phyloP scores from a whole-genome alignment of 2,888 invertebrate species.

The Mayetiola destructor region DNA sequence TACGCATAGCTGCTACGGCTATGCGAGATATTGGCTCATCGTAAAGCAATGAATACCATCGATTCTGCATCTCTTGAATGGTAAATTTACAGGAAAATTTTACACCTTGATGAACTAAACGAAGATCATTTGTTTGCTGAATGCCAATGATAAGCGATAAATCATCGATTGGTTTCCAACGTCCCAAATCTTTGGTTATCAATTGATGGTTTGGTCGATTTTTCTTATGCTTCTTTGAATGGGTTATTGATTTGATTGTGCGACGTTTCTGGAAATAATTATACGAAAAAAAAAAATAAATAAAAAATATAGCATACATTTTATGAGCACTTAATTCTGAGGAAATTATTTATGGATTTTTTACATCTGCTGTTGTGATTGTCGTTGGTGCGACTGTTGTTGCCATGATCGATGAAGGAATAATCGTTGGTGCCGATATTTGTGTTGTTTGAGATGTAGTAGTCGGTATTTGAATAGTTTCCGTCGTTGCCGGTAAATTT shows the following conservation, averaged over 20 bases:
- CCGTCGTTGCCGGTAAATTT: not conserved
- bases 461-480: not conserved
- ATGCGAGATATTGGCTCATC: slow-evolving; percentile 87
- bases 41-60: slow-evolving; percentile 92
- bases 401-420: not conserved
- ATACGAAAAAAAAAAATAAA: not conserved
- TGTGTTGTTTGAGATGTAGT: not conserved
- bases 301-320: not conserved
- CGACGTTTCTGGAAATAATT: slow-evolving; percentile 8
- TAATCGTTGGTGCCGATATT: not conserved
- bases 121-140: slow-evolving; percentile 73
- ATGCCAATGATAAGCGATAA: slow-evolving; percentile 84
- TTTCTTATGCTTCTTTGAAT: slow-evolving; percentile 36
- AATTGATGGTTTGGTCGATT: slow-evolving; percentile 43
- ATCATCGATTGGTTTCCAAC: slow-evolving; percentile 98
- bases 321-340: too few species aligned
- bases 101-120: slow-evolving; percentile 74
- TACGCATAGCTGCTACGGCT: slow-evolving; percentile 83
- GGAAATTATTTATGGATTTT: too few species aligned
- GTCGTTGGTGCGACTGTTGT: not conserved
- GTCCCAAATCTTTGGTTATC: slow-evolving; percentile 70
- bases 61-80: slow-evolving; percentile 79
- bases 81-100: slow-evolving; percentile 95
- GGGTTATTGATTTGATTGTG: slow-evolving; percentile 9
- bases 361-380: not conserved